Conservation (phyloP, 2,797 vertebrate genomes). For the Oceanodroma leucorhoa region DNA sequence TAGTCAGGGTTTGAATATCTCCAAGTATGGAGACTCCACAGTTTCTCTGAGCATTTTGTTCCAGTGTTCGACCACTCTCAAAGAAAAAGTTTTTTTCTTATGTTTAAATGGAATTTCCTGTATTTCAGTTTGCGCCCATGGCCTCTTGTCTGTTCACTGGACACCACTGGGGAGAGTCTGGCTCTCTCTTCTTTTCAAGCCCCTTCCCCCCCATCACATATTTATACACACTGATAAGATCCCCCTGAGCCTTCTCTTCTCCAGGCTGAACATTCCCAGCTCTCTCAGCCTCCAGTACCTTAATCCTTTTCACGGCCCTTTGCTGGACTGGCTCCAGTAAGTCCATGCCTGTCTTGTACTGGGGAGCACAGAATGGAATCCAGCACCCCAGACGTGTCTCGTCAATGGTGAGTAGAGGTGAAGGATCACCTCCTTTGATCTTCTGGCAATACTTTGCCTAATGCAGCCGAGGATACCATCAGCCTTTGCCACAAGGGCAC, state of each 20-base stretch:
- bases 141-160: not conserved
- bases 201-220: not conserved
- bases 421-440: not conserved
- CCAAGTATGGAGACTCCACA: not conserved
- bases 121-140: not conserved
- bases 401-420: not conserved
- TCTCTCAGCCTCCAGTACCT: not conserved
- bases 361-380: not conserved
- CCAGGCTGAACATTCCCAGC: not conserved
- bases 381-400: not conserved
- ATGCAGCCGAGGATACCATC: not conserved
- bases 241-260: not conserved
- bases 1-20: not conserved
- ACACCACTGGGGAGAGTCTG: not conserved
- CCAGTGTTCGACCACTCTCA: rapidly evolving
- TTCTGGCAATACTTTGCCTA: not conserved
- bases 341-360: not conserved
- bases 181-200: not conserved
- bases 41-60: not conserved
- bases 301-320: not conserved
- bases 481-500: not conserved
- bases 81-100: not conserved
- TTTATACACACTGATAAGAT: not conserved
- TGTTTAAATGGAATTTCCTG: not conserved
- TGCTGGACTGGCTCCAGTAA: not conserved